Evolutionary conservation across 2,888 invertebrate genomes (phyloP).

Genomic region (Cerastis leucographa): DNA sequence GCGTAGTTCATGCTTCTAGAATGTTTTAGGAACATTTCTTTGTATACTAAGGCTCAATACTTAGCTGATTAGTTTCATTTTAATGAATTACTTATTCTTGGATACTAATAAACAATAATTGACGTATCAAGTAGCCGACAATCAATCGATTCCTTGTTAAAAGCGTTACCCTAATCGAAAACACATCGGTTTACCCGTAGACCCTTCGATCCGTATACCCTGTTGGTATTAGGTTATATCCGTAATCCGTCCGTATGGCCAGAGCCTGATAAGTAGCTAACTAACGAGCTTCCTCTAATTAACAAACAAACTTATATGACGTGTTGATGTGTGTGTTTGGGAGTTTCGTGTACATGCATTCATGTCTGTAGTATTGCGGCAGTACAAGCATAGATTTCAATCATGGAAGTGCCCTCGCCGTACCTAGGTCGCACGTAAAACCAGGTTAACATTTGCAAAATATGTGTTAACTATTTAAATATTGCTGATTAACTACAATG

Average conservation of each 20-base stretch:
- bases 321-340: constrained; percentile 22
- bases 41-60: neutral
- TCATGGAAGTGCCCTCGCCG: neutral
- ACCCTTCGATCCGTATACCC: neutral
- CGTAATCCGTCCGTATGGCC: constrained; percentile 1
- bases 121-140: neutral
- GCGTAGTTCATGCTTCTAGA: neutral
- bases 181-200: neutral
- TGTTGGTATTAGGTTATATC: neutral
- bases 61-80: neutral
- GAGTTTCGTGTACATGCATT: neutral
- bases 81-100: neutral
- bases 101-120: neutral
- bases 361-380: neutral
- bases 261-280: constrained; percentile 36
- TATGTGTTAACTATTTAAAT: no score
- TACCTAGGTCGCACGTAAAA: neutral
- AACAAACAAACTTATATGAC: constrained; percentile 34
- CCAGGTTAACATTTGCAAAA: no score
- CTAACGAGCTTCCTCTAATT: constrained; percentile 46
- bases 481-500: no score
- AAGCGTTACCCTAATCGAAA: neutral
- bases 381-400: neutral
- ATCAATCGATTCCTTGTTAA: neutral
- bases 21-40: neutral